Conservation (phyloP, 2,888 invertebrate genomes). For the Syrphus vitripennis region DNA sequence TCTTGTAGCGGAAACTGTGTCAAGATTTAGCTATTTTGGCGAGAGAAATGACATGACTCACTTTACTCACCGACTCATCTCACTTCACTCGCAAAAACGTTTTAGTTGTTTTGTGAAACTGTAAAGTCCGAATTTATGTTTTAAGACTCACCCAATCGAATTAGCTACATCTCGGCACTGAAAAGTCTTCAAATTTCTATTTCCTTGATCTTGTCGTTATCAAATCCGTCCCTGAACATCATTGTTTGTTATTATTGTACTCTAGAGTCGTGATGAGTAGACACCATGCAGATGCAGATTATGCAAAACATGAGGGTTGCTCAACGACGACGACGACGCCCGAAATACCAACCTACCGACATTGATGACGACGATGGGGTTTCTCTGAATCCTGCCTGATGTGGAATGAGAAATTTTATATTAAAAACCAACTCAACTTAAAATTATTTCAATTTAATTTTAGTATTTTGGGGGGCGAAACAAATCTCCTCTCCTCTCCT, state of each 20-base stretch:
- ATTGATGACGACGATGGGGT: not conserved
- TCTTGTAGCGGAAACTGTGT: too few relatives aligned
- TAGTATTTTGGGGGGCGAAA: constrained; percentile 3
- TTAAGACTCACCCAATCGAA: too few relatives aligned
- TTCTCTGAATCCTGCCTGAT: not conserved
- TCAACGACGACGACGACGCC: not conserved
- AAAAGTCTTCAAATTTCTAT: too few relatives aligned
- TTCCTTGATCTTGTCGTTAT: not conserved
- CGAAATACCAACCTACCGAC: too few relatives aligned
- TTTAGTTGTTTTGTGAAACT: too few relatives aligned
- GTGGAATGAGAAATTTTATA: constrained; percentile 41
- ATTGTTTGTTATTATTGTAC: constrained; percentile 47
- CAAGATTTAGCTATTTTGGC: too few relatives aligned
- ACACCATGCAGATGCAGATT: constrained; percentile 49
- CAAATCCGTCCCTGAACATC: not conserved
- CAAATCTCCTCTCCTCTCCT: not conserved
- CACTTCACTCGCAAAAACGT: too few relatives aligned
- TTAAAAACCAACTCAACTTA: constrained; percentile 64
- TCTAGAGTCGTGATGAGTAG: not conserved
- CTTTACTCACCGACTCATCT: too few relatives aligned
- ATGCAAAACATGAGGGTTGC: constrained; percentile 42
- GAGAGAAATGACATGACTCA: too few relatives aligned
- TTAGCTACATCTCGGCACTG: too few relatives aligned
- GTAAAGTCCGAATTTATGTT: too few relatives aligned
- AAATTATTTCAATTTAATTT: constrained; percentile 68